Evolutionary conservation across 2,888 invertebrate species (phyloP).

Genomic region (Eucera pruinosa): DNA sequence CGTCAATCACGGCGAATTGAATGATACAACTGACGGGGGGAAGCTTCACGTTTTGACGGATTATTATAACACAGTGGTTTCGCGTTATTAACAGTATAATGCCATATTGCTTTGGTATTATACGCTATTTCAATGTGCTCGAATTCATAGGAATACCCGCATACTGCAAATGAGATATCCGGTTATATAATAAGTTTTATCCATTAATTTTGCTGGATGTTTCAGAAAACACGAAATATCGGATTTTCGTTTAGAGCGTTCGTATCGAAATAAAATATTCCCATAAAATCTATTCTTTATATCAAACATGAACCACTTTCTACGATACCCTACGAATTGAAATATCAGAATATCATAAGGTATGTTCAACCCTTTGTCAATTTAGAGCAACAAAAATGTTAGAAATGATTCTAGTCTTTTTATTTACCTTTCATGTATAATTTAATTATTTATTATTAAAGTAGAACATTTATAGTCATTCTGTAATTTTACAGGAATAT

Average conservation of each 20-base stretch:
- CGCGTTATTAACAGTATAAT: conserved; percentile 72
- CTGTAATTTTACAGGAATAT: too few species aligned
- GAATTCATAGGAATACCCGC: conserved; percentile 55
- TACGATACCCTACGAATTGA: too few species aligned
- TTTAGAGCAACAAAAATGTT: too few species aligned
- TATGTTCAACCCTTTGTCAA: too few species aligned
- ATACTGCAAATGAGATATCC: conserved; percentile 55
- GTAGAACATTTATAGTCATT: too few species aligned
- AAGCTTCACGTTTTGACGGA: conserved; percentile 71
- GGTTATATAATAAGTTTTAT: conserved; percentile 49
- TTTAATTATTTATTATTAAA: too few species aligned
- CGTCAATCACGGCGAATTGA: conserved; percentile 71
- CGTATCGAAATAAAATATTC: background rate
- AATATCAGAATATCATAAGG: too few species aligned
- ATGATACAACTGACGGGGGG: conserved; percentile 63
- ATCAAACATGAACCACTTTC: background rate
- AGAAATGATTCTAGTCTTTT: too few species aligned
- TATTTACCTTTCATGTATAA: too few species aligned
- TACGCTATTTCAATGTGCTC: conserved; percentile 64
- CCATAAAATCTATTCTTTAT: background rate
- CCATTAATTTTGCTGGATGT: conserved; percentile 25
- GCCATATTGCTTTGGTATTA: conserved; percentile 65
- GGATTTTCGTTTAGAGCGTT: conserved; percentile 5
- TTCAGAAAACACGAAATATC: conserved; percentile 13
- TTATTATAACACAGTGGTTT: conserved; percentile 73